Evolutionary conservation across 2,888 invertebrate genomes (phyloP).

Genomic region (Escarpia spicata): DNA sequence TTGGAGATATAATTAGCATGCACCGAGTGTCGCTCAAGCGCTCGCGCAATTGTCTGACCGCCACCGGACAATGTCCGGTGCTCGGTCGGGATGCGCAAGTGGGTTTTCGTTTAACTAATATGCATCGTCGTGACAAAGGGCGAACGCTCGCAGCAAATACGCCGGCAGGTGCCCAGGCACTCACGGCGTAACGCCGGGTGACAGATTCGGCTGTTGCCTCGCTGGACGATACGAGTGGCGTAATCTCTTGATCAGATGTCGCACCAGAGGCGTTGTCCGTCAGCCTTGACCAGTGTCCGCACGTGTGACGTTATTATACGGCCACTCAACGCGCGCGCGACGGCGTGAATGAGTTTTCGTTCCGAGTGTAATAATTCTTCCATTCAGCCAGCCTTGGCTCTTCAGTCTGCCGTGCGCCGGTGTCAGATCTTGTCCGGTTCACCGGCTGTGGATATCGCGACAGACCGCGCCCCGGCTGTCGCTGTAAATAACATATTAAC

Average conservation of each 20-base stretch:
- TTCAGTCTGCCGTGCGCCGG: not conserved
- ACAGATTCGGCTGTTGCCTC: conserved; percentile 1
- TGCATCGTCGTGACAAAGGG: not conserved
- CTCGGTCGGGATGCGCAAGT: not conserved
- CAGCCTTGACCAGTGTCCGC: not conserved
- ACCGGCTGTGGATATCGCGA: not conserved
- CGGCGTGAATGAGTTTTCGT: not conserved
- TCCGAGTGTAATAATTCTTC: not conserved
- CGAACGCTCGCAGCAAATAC: not conserved
- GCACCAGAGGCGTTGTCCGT: conserved; percentile 3
- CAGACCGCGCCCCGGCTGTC: not conserved
- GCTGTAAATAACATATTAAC: not conserved
- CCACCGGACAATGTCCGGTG: not conserved
- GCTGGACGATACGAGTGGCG: not conserved
- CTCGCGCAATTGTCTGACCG: not conserved
- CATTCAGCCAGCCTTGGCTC: not conserved
- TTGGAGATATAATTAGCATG: not conserved
- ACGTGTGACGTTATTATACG: not conserved
- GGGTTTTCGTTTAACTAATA: conserved; percentile 16
- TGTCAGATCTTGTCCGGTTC: not conserved
- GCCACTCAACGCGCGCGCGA: not conserved
- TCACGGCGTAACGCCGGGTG: not conserved
- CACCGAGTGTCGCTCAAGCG: not conserved
- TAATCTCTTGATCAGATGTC: conserved; percentile 13
- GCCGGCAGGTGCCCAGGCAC: not conserved